Base-by-base conservation (phyloP, 2,113 vertebrate species). In the Nanorana parkeri region DNA sequence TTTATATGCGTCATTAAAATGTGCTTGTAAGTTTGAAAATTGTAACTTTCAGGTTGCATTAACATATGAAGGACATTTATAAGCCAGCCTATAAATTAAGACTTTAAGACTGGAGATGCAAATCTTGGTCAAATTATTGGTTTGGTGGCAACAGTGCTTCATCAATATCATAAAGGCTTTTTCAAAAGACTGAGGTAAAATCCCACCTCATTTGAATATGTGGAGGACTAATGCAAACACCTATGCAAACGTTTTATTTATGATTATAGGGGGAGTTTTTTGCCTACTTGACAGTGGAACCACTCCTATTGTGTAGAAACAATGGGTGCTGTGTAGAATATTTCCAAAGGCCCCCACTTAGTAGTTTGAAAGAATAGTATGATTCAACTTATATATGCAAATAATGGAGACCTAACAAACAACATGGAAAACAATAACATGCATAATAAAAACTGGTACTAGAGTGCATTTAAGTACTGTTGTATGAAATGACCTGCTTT, bases 171-270 rank as follows among this genome's bases (percentile, higher is more conserved):
- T 24, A 51, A 61, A 61, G 32, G 51, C 19, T 24, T 17, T 79
- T 54, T 36, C 8, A 71, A 80, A 21, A 41, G 17, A 41, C 65
- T 51, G 5, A n/a, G 65, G 3, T 19, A 13, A 7, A 52, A 36
- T 28, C 24, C 47, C 28, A 26, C n/a, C 51, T 74, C 32, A 10
- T 81, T 74, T 81, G 58, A 65, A 81, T 81, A 72, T 52, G 24
- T 63, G 58, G 41, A 26, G 28, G 64, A 54, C 60, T 71, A 55
- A 73, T 81, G 68, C 78, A 81, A 81, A 73, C 56, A 21, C 32
- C 20, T 21, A 81, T 81, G 61, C 69, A 74, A 81, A 81, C 8
- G 47, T 24, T 56, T 65, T 2, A 23, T 47, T 73, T 63, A 65
- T 55, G 20, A 73, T n/a, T 58, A 71, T 60, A 69, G 28, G 16